Evolutionary conservation across 2,797 vertebrate species (phyloP).

Genomic region (Poeciliopsis paucimaculata): DNA sequence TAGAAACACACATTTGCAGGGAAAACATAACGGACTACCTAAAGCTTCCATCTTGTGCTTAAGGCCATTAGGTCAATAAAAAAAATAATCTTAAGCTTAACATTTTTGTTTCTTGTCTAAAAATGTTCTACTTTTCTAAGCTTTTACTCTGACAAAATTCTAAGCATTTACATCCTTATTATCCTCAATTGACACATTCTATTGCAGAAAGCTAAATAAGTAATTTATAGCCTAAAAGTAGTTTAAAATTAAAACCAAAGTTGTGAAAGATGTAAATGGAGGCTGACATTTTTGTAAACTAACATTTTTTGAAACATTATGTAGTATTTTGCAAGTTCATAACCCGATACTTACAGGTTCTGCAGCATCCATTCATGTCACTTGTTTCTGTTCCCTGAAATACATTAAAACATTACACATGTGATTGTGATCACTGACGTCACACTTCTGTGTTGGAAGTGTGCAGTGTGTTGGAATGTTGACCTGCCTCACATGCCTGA

Average conservation of each 20-base stretch:
- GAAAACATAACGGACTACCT: not conserved
- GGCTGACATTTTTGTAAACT: not conserved
- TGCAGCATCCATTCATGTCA: conserved; percentile 83
- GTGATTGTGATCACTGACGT: not conserved
- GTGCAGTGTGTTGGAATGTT: not conserved
- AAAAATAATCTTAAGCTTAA: not conserved
- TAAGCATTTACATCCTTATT: not conserved
- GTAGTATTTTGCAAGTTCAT: not conserved
- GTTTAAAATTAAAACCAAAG: not conserved
- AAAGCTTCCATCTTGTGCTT: not conserved
- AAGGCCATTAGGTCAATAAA: not conserved
- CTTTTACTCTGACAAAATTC: not conserved
- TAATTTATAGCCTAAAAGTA: not conserved
- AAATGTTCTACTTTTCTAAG: not conserved
- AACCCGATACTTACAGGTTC: conserved; percentile 80
- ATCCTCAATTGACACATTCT: not conserved
- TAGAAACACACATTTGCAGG: not conserved
- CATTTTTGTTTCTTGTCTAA: not conserved
- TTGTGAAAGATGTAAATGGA: not conserved
- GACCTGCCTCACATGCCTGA: not conserved
- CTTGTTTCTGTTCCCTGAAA: conserved; percentile 81
- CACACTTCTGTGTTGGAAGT: not conserved
- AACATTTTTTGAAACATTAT: not conserved
- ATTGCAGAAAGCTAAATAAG: not conserved
- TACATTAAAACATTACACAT: conserved; percentile 1